Evolutionary conservation across 2,113 vertebrate species (phyloP), one percentile per base, ranked within the genome.

Genomic region (Pimephales promelas): DNA sequence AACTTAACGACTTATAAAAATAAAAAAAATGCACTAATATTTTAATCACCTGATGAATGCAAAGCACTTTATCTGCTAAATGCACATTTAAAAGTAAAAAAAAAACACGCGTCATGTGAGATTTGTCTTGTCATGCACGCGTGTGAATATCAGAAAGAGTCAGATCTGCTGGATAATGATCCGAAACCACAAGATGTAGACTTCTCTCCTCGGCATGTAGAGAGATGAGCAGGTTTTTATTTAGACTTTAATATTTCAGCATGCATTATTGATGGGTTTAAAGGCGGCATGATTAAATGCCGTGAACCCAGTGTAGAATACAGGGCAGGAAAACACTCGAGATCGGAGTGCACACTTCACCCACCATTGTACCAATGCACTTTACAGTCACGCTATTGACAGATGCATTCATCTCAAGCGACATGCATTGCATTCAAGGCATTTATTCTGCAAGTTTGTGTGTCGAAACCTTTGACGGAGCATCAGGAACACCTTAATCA

Each of bases 181-280:
- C n/a, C 26, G 14, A 28, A 47, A 72, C 34, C 5, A 40, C 66
- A 13, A 45, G 72, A 52, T n/a, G n/a, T n/a, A n/a, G n/a, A n/a
- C 18, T 31, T 75, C 16, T 26, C 18, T 66, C 5, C 26, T 4
- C 9, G 4, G 61, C 24, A 40, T 40, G 47, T 47, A 40, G 64
- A 36, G 45, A 70, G 54, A 45, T 34, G 26, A 61, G 78, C 61
- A 64, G 61, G 31, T 52, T 92, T 85, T 90, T 91, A 92, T 91
- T 89, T 87, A 57, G 59, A 81, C 87, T 88, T 84, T 86, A 86
- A 88, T 86, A 91, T 92, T 91, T 92, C 91, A 91, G 57, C 54
- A 78, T 89, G 86, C 88, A 91, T 92, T 93, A 94, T 93, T 93
- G 92, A 94, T 91, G 90, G 90, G 86, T 93, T 92, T 92, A 90